Evolutionary conservation across 1,140 invertebrate species (phyloP).

Genomic region (Heliconius melpomene): DNA sequence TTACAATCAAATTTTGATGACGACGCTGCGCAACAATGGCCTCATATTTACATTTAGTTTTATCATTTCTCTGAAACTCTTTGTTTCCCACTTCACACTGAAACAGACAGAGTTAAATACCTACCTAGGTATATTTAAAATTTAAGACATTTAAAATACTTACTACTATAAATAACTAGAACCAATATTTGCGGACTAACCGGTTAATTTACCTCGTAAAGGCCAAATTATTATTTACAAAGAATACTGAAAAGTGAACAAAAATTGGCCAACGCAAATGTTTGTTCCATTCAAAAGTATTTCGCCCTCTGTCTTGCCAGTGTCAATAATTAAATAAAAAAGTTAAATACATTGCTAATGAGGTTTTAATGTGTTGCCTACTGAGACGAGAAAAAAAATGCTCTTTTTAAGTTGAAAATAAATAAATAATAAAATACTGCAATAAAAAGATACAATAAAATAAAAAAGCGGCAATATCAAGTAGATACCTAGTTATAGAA

Average conservation of each 20-base stretch:
- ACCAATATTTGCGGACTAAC: conserved; percentile 41
- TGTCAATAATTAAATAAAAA: conserved; percentile 26
- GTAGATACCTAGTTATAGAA: no score
- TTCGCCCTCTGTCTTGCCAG: conserved; percentile 18
- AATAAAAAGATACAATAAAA: not conserved
- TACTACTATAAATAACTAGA: conserved; percentile 18
- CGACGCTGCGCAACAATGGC: no score
- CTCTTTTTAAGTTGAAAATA: not conserved
- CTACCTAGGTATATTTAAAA: not conserved
- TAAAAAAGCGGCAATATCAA: no score
- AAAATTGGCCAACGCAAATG: conserved; percentile 46
- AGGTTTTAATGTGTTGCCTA: conserved; percentile 50
- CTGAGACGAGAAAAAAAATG: conserved; percentile 8
- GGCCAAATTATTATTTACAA: conserved; percentile 31
- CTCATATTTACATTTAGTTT: no score
- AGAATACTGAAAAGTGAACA: conserved; percentile 19
- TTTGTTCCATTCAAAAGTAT: conserved; percentile 37
- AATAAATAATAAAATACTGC: not conserved
- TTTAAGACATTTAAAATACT: not conserved
- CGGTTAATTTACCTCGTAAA: conserved; percentile 43
- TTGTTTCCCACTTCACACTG: not conserved
- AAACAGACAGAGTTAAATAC: not conserved
- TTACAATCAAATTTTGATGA: no score
- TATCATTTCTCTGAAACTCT: no score
- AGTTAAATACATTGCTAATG: conserved; percentile 47